These are phyloP conservation scores for Scrobipalpa atriplicella DNA, from an alignment of 2,888 invertebrate species.

Conservation along the genomic window DNA sequence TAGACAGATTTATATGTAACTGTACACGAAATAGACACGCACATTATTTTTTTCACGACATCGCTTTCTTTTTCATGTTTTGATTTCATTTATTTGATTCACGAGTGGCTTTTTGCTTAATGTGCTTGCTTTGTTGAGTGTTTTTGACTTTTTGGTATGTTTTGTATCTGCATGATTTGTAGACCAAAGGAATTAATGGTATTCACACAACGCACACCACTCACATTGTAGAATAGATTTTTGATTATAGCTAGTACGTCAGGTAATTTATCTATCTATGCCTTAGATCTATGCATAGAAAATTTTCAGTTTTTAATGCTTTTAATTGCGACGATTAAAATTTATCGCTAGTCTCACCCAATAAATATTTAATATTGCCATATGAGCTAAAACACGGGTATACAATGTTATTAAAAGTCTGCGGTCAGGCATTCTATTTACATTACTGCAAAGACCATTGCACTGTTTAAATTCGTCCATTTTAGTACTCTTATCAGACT, in stretches of 20 bases:
- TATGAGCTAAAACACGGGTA: background rate
- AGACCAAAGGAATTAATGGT: background rate
- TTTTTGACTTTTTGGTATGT: conserved; percentile 3
- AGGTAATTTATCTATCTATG: background rate
- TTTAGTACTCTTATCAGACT: too few species aligned
- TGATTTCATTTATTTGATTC: background rate
- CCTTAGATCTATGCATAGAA: too few species aligned
- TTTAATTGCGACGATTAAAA: background rate
- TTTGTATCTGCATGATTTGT: conserved; percentile 8
- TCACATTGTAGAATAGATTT: too few species aligned
- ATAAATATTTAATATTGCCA: background rate
- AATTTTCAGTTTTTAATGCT: too few species aligned
- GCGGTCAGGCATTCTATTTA: too few species aligned
- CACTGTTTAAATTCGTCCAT: too few species aligned
- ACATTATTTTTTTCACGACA: conserved; percentile 32
- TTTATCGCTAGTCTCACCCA: conserved; percentile 1
- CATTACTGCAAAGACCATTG: too few species aligned
- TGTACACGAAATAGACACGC: too few species aligned
- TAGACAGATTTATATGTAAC: background rate
- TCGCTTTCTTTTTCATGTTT: conserved; percentile 22
- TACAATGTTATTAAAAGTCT: background rate
- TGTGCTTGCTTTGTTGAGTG: conserved; percentile 45
- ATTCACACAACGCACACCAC: background rate
- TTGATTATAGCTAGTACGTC: too few species aligned
- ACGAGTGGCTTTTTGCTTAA: conserved; percentile 50